phyloP scores from a whole-genome alignment of 2,113 vertebrate genomes.

The Serinus canaria region DNA sequence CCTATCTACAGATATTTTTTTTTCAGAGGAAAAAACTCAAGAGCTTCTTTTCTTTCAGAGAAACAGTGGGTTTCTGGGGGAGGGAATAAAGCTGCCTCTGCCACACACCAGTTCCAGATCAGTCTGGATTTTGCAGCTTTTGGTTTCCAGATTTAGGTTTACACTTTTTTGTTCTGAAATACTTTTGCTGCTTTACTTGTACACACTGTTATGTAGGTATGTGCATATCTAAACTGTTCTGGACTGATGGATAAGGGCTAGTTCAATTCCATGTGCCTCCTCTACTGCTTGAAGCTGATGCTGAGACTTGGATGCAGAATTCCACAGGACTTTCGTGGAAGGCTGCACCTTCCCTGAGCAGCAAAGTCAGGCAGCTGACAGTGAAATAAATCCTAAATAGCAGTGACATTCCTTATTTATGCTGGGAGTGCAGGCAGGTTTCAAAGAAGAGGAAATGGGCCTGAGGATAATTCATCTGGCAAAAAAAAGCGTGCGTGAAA shows the following conservation, averaged over 20 bases:
- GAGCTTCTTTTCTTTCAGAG: not conserved
- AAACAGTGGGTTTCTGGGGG: not conserved
- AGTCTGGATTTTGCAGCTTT: not conserved
- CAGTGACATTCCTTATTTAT: not conserved
- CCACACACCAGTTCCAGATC: accelerated
- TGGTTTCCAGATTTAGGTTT: not conserved
- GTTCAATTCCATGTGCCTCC: not conserved
- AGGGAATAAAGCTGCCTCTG: not conserved
- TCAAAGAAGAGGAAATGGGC: not conserved
- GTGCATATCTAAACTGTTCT: no score
- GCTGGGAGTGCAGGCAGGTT: not conserved
- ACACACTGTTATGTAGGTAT: not conserved
- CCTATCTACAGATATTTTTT: accelerated
- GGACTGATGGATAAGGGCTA: not conserved
- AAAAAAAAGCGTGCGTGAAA: not conserved
- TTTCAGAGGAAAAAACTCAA: accelerated
- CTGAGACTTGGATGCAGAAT: not conserved
- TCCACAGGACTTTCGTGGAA: not conserved
- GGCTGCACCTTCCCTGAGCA: not conserved
- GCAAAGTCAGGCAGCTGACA: not conserved
- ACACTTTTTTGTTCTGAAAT: not conserved
- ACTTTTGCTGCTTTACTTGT: not conserved
- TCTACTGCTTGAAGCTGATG: not conserved
- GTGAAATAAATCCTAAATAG: not conserved
- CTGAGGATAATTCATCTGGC: not conserved